A percentile compares a stretch with the other conserved stretches of the same genome.
phyloP scores from a whole-genome alignment of 1,140 invertebrate genomes.

The Oryzaephilus surinamensis region DNA sequence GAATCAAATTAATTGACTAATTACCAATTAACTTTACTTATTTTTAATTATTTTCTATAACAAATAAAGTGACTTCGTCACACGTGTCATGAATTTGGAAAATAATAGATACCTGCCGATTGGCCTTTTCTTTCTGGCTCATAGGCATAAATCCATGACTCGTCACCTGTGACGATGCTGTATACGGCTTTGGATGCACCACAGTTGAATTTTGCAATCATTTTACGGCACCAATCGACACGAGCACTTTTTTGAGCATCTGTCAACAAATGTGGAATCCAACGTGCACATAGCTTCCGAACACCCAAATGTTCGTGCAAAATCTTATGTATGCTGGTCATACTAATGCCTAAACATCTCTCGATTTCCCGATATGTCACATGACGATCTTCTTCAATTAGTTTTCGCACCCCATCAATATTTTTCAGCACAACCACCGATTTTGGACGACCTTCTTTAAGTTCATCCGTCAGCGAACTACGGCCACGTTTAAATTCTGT shows the following conservation, averaged over 20 bases:
- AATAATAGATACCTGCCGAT: no score
- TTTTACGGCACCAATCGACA: conserved; percentile 23
- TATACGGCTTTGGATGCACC: no score
- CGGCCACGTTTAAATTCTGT: conserved; percentile 16
- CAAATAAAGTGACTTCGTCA: no score
- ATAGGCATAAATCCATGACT: no score
- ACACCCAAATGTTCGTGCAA: conserved; percentile 23
- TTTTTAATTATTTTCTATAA: no score
- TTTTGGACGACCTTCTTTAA: conserved; percentile 16
- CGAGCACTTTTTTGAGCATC: conserved; percentile 24
- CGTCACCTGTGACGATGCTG: no score
- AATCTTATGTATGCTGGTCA: conserved; percentile 20
- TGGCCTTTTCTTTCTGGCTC: no score
- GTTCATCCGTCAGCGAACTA: conserved; percentile 12
- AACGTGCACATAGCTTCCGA: no score
- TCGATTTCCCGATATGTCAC: conserved; percentile 22
- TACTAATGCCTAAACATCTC: conserved; percentile 17
- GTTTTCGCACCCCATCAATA: conserved; percentile 13
- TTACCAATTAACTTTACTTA: no score
- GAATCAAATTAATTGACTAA: no score
- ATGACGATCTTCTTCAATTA: conserved; percentile 24
- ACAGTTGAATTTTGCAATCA: conserved; percentile 16
- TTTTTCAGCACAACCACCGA: conserved; percentile 10
- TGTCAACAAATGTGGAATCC: no score
- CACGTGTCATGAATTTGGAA: no score